Conservation (phyloP, 2,888 invertebrate species). For the Thysanoteuthis rhombus region DNA sequence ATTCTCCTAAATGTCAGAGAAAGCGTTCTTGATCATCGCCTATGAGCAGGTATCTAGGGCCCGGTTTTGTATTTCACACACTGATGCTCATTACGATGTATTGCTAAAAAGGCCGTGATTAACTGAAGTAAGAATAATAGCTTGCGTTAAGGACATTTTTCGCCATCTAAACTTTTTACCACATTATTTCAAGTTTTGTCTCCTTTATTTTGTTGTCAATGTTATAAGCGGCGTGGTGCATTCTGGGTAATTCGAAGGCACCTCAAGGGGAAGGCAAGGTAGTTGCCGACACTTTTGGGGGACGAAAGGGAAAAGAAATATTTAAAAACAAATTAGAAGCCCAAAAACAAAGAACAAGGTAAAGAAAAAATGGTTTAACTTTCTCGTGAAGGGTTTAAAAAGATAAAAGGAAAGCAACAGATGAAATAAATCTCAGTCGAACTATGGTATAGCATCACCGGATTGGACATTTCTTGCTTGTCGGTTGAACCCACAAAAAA, state of each 20-base stretch:
- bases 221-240: neutral
- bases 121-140: neutral
- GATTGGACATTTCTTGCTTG: neutral
- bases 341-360: too few species aligned
- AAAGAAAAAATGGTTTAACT: neutral
- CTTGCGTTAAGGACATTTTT: neutral
- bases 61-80: too few species aligned
- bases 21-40: too few species aligned
- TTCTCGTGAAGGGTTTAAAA: neutral
- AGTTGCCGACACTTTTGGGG: neutral
- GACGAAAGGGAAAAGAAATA: neutral
- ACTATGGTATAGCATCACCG: neutral
- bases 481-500: neutral
- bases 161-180: neutral
- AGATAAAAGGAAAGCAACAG: neutral
- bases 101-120: neutral
- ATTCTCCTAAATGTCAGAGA: too few species aligned
- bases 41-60: too few species aligned
- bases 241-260: neutral
- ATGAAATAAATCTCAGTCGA: neutral
- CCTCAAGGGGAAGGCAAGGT: neutral
- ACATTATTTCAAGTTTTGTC: neutral
- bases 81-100: too few species aligned
- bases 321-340: neutral
- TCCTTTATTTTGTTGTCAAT: neutral